These are phyloP conservation scores for Hyalella azteca DNA, from an alignment of 2,888 invertebrate species.

Conservation along the genomic window DNA sequence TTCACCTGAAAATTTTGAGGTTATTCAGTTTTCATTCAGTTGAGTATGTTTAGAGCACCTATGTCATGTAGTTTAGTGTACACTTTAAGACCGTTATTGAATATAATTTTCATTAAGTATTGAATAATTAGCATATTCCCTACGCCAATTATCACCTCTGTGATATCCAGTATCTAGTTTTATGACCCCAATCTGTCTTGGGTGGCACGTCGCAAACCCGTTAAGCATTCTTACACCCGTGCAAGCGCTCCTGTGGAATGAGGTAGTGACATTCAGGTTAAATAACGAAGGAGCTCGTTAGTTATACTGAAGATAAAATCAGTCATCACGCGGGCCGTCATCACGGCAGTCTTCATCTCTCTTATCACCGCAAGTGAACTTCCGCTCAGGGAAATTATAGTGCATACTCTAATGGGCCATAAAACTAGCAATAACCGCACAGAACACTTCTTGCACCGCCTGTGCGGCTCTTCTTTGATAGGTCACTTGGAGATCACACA, in stretches of 20 bases:
- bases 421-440: conserved; percentile 17
- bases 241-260: background rate
- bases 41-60: no score
- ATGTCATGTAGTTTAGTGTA: no score
- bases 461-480: conserved; percentile 18
- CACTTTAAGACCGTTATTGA: no score
- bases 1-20: no score
- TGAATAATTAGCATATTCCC: no score
- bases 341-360: conserved; percentile 11
- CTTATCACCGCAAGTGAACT: conserved; percentile 30
- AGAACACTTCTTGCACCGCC: conserved; percentile 17
- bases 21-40: no score
- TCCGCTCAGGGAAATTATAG: conserved; percentile 28
- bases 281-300: conserved; percentile 19
- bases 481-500: conserved; percentile 22
- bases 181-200: no score
- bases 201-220: no score
- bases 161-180: no score
- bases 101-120: no score
- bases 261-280: background rate
- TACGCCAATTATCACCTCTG: no score
- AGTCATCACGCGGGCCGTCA: conserved; percentile 24
- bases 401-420: conserved; percentile 19
- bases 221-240: background rate
- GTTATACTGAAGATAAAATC: conserved; percentile 24